A percentile compares a stretch with the other conserved stretches of the same genome.
Conservation (phyloP, 1,140 invertebrate genomes). For the Lordiphosa mommai region DNA sequence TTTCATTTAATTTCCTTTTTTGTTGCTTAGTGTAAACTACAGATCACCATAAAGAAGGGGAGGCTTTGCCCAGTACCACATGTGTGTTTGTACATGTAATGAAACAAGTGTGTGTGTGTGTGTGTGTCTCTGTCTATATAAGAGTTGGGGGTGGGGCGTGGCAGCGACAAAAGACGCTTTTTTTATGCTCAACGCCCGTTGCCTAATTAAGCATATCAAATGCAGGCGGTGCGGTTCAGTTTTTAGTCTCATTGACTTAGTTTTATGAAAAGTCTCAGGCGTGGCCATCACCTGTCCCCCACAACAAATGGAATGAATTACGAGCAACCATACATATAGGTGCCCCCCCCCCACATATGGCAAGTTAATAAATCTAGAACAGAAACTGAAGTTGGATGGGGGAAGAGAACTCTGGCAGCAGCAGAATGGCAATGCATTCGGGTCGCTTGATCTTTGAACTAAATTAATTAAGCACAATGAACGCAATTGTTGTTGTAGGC, state of each 20-base stretch:
- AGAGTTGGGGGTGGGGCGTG: slow-evolving; percentile 46
- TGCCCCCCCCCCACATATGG: neutral
- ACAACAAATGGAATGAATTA: too few species aligned
- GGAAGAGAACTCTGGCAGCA: neutral
- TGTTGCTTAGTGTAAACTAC: slow-evolving; percentile 42
- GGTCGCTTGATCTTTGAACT: slow-evolving; percentile 78
- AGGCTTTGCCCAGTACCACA: slow-evolving; percentile 41
- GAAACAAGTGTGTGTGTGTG: slow-evolving; percentile 35
- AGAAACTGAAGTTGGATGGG: too few species aligned
- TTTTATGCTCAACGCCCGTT: slow-evolving; percentile 67
- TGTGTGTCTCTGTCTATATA: slow-evolving; percentile 6
- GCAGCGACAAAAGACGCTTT: slow-evolving; percentile 70
- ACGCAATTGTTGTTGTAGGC: slow-evolving; percentile 68
- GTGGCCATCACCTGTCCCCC: too few species aligned
- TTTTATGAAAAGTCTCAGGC: too few species aligned
- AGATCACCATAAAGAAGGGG: slow-evolving; percentile 39
- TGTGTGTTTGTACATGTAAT: slow-evolving; percentile 60
- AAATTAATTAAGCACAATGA: slow-evolving; percentile 79
- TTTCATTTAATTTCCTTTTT: too few species aligned
- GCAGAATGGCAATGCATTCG: slow-evolving; percentile 55
- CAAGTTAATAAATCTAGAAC: neutral
- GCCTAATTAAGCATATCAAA: slow-evolving; percentile 71
- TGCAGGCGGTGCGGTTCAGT: slow-evolving; percentile 5
- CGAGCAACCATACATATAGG: too few species aligned
- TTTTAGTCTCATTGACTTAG: neutral